These are phyloP conservation scores for Heterochromis multidens DNA, from an alignment of 2,113 vertebrate species.

Conservation along the genomic window DNA sequence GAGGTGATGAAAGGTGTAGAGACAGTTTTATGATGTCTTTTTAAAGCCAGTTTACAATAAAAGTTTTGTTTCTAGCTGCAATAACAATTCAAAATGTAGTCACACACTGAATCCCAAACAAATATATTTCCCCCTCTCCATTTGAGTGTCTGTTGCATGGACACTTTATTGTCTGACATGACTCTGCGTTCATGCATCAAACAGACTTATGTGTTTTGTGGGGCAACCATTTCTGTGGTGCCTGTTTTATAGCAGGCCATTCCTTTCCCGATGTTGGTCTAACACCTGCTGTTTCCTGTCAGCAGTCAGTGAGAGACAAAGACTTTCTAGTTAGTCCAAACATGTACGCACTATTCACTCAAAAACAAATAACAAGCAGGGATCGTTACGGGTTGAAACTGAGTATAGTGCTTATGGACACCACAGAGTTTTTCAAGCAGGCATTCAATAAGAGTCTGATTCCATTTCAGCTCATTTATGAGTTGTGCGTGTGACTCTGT, in stretches of 20 bases:
- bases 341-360: constrained; percentile 21
- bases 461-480: constrained; percentile 63
- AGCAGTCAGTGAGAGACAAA: constrained; percentile 29
- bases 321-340: constrained; percentile 36
- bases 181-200: constrained; percentile 33
- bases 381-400: constrained; percentile 75
- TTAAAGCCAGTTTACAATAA: constrained; percentile 65
- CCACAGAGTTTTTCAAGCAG: constrained; percentile 43
- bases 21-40: constrained; percentile 63
- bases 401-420: constrained; percentile 36
- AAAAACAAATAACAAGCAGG: constrained; percentile 56
- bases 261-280: constrained; percentile 36
- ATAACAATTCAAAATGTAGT: constrained; percentile 50
- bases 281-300: constrained; percentile 52
- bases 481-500: constrained; percentile 25
- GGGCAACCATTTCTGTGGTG: background rate
- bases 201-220: constrained; percentile 36
- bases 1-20: constrained; percentile 57
- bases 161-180: constrained; percentile 29
- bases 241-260: constrained; percentile 43
- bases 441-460: constrained; percentile 55
- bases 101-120: constrained; percentile 48
- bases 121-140: constrained; percentile 36
- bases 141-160: constrained; percentile 20
- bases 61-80: constrained; percentile 67